A percentile compares a stretch with the other conserved stretches of the same genome.
phyloP scores from a whole-genome alignment of 2,888 invertebrate species.

The Scaeva pyrastri region DNA sequence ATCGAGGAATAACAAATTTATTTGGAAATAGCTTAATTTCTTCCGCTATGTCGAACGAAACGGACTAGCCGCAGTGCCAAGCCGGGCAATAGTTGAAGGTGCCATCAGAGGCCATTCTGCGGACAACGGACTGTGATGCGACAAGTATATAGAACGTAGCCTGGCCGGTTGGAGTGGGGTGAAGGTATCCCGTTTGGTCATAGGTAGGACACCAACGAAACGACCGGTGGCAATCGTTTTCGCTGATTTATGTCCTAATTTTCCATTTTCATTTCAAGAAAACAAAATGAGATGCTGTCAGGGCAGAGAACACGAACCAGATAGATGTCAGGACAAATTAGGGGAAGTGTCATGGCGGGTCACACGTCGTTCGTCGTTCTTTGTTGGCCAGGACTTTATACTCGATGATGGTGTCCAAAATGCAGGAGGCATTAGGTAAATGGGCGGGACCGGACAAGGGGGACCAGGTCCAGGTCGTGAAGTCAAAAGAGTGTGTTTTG shows the following conservation, averaged over 20 bases:
- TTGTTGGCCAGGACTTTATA: neutral
- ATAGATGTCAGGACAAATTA: conserved; percentile 66
- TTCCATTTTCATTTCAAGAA: conserved; percentile 72
- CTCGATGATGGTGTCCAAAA: conserved; percentile 48
- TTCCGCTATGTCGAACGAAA: conserved; percentile 55
- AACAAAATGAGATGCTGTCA: conserved; percentile 69
- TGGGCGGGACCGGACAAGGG: no score
- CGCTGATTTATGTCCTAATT: conserved; percentile 75
- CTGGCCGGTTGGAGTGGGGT: neutral
- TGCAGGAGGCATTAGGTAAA: conserved; percentile 17
- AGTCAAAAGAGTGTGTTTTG: conserved; percentile 44
- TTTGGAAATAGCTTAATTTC: conserved; percentile 75
- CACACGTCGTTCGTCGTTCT: conserved; percentile 49
- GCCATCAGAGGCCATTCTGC: neutral
- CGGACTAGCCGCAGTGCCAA: neutral
- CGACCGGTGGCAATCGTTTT: conserved; percentile 51
- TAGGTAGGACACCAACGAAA: conserved; percentile 16
- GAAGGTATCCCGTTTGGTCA: conserved; percentile 3
- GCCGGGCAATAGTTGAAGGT: neutral
- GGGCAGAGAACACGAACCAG: conserved; percentile 34
- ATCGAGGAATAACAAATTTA: conserved; percentile 75
- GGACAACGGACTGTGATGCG: neutral
- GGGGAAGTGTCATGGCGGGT: conserved; percentile 67
- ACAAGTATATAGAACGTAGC: neutral
- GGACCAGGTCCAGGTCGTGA: neutral